A percentile compares a stretch with the other conserved stretches of the same genome.
phyloP scores from a whole-genome alignment of 2,797 vertebrate genomes.

The Crypturellus tataupa region DNA sequence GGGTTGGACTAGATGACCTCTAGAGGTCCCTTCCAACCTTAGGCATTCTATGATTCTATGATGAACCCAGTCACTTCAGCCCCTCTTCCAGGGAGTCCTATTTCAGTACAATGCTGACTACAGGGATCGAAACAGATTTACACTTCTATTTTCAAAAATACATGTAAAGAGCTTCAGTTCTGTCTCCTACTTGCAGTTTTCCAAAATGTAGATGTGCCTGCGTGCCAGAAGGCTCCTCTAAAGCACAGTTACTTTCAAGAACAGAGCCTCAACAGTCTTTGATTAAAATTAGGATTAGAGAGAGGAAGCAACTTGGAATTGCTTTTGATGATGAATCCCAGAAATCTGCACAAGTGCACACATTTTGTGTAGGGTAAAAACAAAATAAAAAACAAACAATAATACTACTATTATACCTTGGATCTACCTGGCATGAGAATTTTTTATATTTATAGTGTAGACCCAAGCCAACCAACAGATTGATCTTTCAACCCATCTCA shows the following conservation, averaged over 20 bases:
- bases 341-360: neutral
- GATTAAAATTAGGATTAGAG: neutral
- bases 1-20: too few species aligned
- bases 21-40: too few species aligned
- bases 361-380: too few species aligned
- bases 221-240: neutral
- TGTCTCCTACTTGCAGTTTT: neutral
- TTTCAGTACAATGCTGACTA: neutral
- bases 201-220: neutral
- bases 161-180: neutral
- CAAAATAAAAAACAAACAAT: too few species aligned
- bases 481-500: neutral
- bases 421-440: neutral
- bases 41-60: too few species aligned
- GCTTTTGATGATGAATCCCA: neutral
- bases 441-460: neutral
- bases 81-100: neutral
- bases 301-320: neutral
- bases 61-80: rapidly evolving
- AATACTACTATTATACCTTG: neutral
- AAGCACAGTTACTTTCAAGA: neutral
- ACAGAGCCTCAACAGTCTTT: neutral
- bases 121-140: neutral
- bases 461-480: neutral
- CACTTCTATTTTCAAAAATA: neutral